phyloP scores from a whole-genome alignment of 2,888 invertebrate genomes.

The Tortricodes alternella region DNA sequence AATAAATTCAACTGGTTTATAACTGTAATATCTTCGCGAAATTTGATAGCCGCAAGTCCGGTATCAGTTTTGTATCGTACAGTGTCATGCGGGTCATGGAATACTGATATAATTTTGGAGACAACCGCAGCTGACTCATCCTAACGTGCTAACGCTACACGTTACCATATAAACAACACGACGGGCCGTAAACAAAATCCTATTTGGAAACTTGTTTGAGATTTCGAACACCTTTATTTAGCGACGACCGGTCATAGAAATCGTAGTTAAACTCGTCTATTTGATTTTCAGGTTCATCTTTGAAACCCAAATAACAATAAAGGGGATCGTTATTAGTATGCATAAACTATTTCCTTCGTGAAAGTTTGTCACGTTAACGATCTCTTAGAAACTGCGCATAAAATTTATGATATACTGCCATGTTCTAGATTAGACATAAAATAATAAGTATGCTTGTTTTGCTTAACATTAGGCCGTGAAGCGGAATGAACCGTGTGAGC shows the following conservation, averaged over 20 bases:
- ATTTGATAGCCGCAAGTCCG: slow-evolving; percentile 12
- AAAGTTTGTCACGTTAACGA: not conserved
- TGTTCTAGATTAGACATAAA: slow-evolving; percentile 50
- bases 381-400: slow-evolving; percentile 32
- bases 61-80: slow-evolving; percentile 8
- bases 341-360: not conserved
- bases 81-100: not conserved
- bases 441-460: slow-evolving; percentile 52
- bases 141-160: slow-evolving; percentile 4
- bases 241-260: not conserved
- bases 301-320: not conserved
- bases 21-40: slow-evolving; percentile 24
- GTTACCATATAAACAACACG: slow-evolving; percentile 23
- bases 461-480: slow-evolving; percentile 47
- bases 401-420: slow-evolving; percentile 55
- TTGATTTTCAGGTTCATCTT: no score
- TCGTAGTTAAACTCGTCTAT: no score
- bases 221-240: slow-evolving; percentile 4
- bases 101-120: slow-evolving; percentile 10
- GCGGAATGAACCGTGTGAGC: slow-evolving; percentile 56
- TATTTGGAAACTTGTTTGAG: slow-evolving; percentile 22
- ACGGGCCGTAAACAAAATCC: slow-evolving; percentile 3
- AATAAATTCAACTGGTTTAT: slow-evolving; percentile 23
- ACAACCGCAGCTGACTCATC: slow-evolving; percentile 25
- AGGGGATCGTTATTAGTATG: not conserved